These are phyloP conservation scores for Ictalurus furcatus DNA, from an alignment of 2,113 vertebrate genomes.

Conservation along the genomic window DNA sequence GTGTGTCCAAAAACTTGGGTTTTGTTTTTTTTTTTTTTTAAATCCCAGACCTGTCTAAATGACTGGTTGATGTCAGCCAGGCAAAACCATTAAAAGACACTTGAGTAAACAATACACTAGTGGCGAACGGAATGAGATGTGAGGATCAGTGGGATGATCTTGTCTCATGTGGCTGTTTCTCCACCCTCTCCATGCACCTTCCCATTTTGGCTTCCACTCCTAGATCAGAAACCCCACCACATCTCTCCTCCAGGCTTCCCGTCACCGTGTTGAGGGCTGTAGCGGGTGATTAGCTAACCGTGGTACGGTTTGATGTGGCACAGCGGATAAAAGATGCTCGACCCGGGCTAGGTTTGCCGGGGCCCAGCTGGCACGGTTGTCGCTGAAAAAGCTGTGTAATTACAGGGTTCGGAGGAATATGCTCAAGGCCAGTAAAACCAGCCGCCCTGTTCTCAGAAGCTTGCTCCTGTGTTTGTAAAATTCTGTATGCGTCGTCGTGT, in stretches of 20 bases:
- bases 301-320: constrained; percentile 51
- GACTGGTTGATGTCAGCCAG: background rate
- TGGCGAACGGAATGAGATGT: background rate
- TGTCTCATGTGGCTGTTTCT: constrained; percentile 9
- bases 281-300: constrained; percentile 38
- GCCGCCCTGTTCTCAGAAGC: constrained; percentile 28
- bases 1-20: background rate
- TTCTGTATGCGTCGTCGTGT: background rate
- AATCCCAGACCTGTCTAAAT: background rate
- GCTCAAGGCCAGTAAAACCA: constrained; percentile 37
- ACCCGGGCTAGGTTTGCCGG: constrained; percentile 34
- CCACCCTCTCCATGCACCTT: constrained; percentile 7
- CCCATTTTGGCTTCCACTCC: constrained; percentile 43
- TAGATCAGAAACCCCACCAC: constrained; percentile 32
- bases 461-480: background rate
- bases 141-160: background rate
- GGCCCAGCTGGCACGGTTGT: constrained; percentile 7
- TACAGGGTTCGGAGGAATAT: constrained; percentile 30
- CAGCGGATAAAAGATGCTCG: background rate
- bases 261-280: background rate
- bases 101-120: constrained; percentile 1
- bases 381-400: constrained; percentile 49
- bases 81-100: background rate
- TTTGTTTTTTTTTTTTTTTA: background rate
- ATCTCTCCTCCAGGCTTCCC: constrained; percentile 2